Percentiles rank a stretch among this genome's conserved stretches.
phyloP scores from a whole-genome alignment of 2,797 vertebrate genomes.

The Momotus momota region DNA sequence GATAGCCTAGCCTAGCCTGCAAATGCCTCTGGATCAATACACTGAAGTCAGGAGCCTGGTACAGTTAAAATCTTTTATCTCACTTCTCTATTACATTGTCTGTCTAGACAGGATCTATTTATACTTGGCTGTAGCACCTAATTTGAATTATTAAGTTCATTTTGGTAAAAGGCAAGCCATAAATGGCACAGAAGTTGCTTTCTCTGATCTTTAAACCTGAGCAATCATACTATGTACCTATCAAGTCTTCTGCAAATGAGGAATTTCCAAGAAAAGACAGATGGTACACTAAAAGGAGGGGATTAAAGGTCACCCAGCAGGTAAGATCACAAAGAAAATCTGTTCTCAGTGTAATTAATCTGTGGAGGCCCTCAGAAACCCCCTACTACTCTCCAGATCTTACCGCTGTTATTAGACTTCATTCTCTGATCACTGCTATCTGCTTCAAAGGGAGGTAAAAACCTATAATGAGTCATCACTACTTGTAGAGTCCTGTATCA shows the following conservation, averaged over 20 bases:
- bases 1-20: neutral
- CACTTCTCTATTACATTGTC: constrained; percentile 28
- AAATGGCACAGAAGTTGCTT: neutral
- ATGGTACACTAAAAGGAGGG: neutral
- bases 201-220: constrained; percentile 9
- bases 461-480: neutral
- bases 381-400: neutral
- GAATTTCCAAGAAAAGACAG: neutral
- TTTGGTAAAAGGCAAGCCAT: constrained; percentile 16
- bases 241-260: neutral
- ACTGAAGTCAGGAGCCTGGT: neutral
- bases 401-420: neutral
- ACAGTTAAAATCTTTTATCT: constrained; percentile 20
- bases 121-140: constrained; percentile 4
- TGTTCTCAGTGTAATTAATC: neutral
- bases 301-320: neutral
- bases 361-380: neutral
- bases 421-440: neutral
- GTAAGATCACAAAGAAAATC: neutral
- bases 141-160: constrained; percentile 56
- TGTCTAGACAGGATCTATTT: constrained; percentile 70
- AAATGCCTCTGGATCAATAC: neutral
- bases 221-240: neutral
- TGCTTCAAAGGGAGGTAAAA: neutral
- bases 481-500: neutral